These are phyloP conservation scores for Homarus gammarus DNA, from an alignment of 2,888 invertebrate genomes.

Conservation along the genomic window DNA sequence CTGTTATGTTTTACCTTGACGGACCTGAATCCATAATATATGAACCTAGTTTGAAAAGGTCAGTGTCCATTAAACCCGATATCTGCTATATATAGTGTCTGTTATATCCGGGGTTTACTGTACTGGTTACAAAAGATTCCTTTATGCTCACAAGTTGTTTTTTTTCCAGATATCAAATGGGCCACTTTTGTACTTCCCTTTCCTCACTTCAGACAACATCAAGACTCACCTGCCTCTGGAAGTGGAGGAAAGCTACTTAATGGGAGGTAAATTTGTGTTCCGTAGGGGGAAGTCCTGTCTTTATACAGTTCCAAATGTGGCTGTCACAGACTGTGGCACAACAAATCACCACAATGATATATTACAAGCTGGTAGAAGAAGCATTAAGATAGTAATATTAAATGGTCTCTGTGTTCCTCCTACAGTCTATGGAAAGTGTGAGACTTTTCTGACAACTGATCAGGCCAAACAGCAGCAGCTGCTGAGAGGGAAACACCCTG, in stretches of 20 bases:
- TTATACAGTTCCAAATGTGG: conserved; percentile 21
- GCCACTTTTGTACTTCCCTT: conserved; percentile 53
- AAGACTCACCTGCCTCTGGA: conserved; percentile 40
- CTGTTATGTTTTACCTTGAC: too few species aligned
- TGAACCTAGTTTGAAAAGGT: too few species aligned
- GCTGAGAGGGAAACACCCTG: conserved; percentile 26
- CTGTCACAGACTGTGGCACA: background rate
- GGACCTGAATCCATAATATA: too few species aligned
- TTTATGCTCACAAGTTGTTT: background rate
- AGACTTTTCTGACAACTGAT: background rate
- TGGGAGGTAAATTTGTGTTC: conserved; percentile 57
- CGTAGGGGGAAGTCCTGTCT: conserved; percentile 63
- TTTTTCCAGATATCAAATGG: conserved; percentile 28
- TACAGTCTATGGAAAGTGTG: conserved; percentile 34
- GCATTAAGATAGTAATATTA: conserved; percentile 18
- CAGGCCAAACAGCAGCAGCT: background rate
- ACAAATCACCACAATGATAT: background rate
- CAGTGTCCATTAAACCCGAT: too few species aligned
- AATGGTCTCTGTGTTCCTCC: conserved; percentile 28
- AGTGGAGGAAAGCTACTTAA: conserved; percentile 52
- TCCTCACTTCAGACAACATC: conserved; percentile 51
- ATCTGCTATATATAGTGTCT: too few species aligned
- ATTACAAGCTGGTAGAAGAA: background rate
- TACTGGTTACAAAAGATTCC: too few species aligned
- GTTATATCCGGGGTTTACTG: background rate